Evolutionary conservation across 37 sponge, comb jelly and placozoan genomes (phyloP), one percentile per base, ranked within the genome.

Genomic region (Amphimedon queenslandica): DNA sequence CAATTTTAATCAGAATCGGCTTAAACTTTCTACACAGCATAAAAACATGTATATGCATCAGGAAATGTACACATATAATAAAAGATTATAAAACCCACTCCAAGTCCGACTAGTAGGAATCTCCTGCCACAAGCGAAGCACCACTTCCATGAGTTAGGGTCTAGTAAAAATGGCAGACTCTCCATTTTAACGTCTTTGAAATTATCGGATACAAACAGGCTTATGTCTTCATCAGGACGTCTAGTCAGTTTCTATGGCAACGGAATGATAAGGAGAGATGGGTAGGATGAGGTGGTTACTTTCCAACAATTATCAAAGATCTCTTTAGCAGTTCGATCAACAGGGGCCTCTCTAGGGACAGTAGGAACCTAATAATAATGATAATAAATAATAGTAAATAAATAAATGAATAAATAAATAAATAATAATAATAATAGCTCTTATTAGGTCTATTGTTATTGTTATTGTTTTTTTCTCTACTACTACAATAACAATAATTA

Each of bases 71-170:
- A 47, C 64, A 31, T 25, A 63, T 63, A 18, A 23, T 10, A 37
- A 8, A 47, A 47, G 8, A 8, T 18, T 47, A 13, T 47, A 47
- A 4, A 23, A 57, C 88, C 81, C 47, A 88, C 93, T 64, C 96
- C 96, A 55, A 84, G 72, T 13, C 92, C 88, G 16, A 95, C 83
- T 1, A 90, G 1, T 30, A 95, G 81, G 38, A 80, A 76, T 74
- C 89, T 67, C 42, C 58, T 78, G 6, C 96, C 96, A 84, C 80
- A 86, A 13, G 83, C 79, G 51, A 80, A 90, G 67, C 67, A 91
- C 72, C 92, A 95, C 77, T 85, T 84, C 96, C 96, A 95, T 23
- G 89, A 83, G 76, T 89, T 73, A 2, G 82, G 40, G 41, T 83
- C 86, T 23, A 61, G 74, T 43, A 88, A 58, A 55, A 74, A 76